These are phyloP conservation scores for Sycophaga agraensis DNA, from an alignment of 1,140 invertebrate genomes.

Conservation along the genomic window DNA sequence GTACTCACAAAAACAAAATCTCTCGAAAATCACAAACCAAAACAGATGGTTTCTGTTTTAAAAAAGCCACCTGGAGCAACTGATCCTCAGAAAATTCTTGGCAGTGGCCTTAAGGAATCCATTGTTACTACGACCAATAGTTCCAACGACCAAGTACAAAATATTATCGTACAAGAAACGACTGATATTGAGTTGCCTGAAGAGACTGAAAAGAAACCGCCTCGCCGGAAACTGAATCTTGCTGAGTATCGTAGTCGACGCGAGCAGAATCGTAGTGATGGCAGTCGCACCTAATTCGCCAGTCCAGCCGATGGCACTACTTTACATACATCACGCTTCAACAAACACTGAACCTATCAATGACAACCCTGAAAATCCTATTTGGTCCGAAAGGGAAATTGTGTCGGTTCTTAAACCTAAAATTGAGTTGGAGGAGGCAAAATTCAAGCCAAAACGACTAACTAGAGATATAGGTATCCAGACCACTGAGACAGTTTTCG, in stretches of 20 bases:
- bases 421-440: conserved; percentile 40
- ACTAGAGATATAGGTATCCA: conserved; percentile 36
- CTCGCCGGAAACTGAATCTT: conserved; percentile 54
- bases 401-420: conserved; percentile 41
- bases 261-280: conserved; percentile 46
- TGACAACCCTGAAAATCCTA: conserved; percentile 34
- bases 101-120: conserved; percentile 34
- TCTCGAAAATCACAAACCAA: conserved; percentile 14
- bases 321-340: conserved; percentile 43
- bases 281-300: conserved; percentile 41
- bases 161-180: conserved; percentile 37
- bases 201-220: conserved; percentile 40
- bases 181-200: conserved; percentile 26
- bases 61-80: conserved; percentile 40
- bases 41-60: conserved; percentile 50
- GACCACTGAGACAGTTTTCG: conserved; percentile 44
- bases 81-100: conserved; percentile 17
- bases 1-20: conserved; percentile 39
- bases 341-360: conserved; percentile 44
- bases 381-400: conserved; percentile 46
- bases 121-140: conserved; percentile 41
- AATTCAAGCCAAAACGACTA: conserved; percentile 32
- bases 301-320: conserved; percentile 39
- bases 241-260: conserved; percentile 56
- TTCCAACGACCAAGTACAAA: conserved; percentile 37